Evolutionary conservation across 2,113 vertebrate species (phyloP).

Genomic region (Cercopithecus mona): DNA sequence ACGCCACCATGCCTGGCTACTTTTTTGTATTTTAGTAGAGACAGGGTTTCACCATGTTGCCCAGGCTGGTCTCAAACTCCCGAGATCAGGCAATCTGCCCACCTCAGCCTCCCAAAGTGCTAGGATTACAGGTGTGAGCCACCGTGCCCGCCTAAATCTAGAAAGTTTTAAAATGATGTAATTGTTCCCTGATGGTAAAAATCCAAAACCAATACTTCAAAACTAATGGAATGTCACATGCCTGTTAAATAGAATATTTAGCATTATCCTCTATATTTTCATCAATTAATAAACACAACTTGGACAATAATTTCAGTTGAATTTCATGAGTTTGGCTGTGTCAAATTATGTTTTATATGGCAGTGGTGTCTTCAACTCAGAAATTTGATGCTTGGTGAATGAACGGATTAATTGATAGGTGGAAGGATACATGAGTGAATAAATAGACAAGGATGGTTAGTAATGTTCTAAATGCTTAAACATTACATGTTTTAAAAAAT

Average conservation of each 20-base stretch:
- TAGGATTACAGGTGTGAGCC: too few species aligned
- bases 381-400: neutral
- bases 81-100: too few species aligned
- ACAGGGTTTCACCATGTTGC: too few species aligned
- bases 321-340: slow-evolving; percentile 15
- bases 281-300: neutral
- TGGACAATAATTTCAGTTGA: slow-evolving; percentile 5
- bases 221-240: neutral
- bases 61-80: too few species aligned
- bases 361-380: slow-evolving; percentile 32
- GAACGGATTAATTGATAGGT: neutral
- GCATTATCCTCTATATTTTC: neutral
- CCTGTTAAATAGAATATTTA: neutral
- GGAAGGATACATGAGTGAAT: neutral
- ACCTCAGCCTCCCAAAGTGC: too few species aligned
- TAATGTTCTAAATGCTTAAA: neutral
- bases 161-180: neutral
- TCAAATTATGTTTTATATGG: neutral
- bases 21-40: too few species aligned
- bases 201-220: slow-evolving; percentile 2
- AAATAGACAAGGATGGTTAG: neutral
- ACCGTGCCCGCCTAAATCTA: too few species aligned
- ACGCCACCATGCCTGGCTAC: too few species aligned
- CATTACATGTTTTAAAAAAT: neutral
- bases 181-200: slow-evolving; percentile 25